These are phyloP conservation scores for Erpobdella octoculata DNA, from an alignment of 2,888 invertebrate genomes.

Conservation along the genomic window DNA sequence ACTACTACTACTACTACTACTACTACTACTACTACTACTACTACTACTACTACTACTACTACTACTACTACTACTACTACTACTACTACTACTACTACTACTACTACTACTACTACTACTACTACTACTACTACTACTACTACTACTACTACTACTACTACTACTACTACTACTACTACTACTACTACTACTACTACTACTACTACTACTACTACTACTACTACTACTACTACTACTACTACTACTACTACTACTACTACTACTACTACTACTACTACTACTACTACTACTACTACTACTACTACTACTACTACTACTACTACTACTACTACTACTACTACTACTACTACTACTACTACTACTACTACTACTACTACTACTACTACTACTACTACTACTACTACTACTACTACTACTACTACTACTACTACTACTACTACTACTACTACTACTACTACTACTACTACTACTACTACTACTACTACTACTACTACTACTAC, in stretches of 20 bases:
- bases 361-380: constrained; percentile 20
- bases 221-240: constrained; percentile 6
- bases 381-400: constrained; percentile 19
- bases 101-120: constrained; percentile 1
- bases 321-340: constrained; percentile 20
- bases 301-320: constrained; percentile 20
- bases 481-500: constrained; percentile 19
- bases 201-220: constrained; percentile 9
- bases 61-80: constrained; percentile 1
- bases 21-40: constrained; percentile 1
- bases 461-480: constrained; percentile 20
- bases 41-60: constrained; percentile 1
- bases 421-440: constrained; percentile 19
- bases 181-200: constrained; percentile 6
- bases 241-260: constrained; percentile 19
- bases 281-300: constrained; percentile 20
- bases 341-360: constrained; percentile 19
- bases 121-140: constrained; percentile 1
- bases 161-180: constrained; percentile 5
- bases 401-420: constrained; percentile 20
- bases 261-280: constrained; percentile 20
- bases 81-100: constrained; percentile 1
- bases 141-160: constrained; percentile 1
- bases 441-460: constrained; percentile 20
- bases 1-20: constrained; percentile 1